Base-by-base conservation (phyloP, 2,113 vertebrate species). In the Poeciliopsis occidentalis region DNA sequence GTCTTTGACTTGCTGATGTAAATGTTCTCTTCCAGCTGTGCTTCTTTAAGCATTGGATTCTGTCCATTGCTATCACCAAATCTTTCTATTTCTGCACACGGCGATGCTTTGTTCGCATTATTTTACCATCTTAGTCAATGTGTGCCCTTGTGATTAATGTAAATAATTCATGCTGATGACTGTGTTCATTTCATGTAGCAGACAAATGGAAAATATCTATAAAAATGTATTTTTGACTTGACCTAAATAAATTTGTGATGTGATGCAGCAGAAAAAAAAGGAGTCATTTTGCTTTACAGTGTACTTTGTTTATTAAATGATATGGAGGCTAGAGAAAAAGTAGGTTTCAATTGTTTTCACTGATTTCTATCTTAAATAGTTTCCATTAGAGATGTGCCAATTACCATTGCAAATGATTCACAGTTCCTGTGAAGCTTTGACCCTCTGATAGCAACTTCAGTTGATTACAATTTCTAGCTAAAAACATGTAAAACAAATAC, bases 201-300 rank as follows among this genome's bases (percentile, higher is more conserved):
- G 85, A 94, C 83, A 71, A 83, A 89, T 81, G 81, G 79, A 97
- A 96, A 97, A 96, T 95, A 87, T 88, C 91, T 92, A 94, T 94
- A 92, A 93, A 94, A 93, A 94, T 93, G 92, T 91, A 94, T 94
- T 99, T 98, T 96, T 97, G 97, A 97, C 94, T 95, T 94, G 93
- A 96, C 63, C 77, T 94, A 96, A 99, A 97, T 98, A 98, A 99
- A 97, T 96, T 93, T 96, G 94, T 92, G 89, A 89, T 54, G 97
- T 96, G 76, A 95, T 95, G 97, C 95, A 97, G 94, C 96, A 95
- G 94, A 95, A 84, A 71, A 73, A 75, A 60, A 81, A 47, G 12
- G 24, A 34, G 47, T 80, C 76, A 27, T 2, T 69, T 12, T 44
- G 39, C 8, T 62, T 63, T n/a, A 44, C 19, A 17, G 3, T 64